Evolutionary conservation across 1,140 invertebrate genomes (phyloP).

Genomic region (Pissodes strobi): DNA sequence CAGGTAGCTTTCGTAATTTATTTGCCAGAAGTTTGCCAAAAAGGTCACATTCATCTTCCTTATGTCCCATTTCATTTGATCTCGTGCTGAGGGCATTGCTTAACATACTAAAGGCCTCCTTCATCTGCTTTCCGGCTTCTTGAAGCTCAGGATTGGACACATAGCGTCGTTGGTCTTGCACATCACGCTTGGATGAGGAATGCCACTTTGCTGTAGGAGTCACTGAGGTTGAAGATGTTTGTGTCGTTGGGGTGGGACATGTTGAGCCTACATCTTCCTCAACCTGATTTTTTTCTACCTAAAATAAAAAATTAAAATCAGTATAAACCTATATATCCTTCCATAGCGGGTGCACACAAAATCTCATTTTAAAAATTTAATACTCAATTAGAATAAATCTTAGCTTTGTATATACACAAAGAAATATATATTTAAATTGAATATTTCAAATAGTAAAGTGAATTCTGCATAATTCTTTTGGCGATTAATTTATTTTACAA

Average conservation of each 20-base stretch:
- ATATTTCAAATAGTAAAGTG: too few species aligned
- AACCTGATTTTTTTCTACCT: background rate
- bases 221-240: background rate
- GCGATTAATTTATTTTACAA: too few species aligned
- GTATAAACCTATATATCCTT: too few species aligned
- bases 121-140: conserved; percentile 4
- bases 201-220: background rate
- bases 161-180: background rate
- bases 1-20: conserved; percentile 35
- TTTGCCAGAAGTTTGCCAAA: conserved; percentile 20
- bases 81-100: background rate
- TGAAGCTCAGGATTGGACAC: background rate
- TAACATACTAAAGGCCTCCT: background rate
- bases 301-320: too few species aligned
- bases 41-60: background rate
- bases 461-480: too few species aligned
- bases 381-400: too few species aligned
- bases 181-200: background rate
- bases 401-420: too few species aligned
- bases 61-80: background rate
- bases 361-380: too few species aligned
- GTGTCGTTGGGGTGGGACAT: background rate
- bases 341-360: too few species aligned
- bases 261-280: background rate
- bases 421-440: too few species aligned